phyloP scores from a whole-genome alignment of 2,113 vertebrate species.

The Calypte anna region DNA sequence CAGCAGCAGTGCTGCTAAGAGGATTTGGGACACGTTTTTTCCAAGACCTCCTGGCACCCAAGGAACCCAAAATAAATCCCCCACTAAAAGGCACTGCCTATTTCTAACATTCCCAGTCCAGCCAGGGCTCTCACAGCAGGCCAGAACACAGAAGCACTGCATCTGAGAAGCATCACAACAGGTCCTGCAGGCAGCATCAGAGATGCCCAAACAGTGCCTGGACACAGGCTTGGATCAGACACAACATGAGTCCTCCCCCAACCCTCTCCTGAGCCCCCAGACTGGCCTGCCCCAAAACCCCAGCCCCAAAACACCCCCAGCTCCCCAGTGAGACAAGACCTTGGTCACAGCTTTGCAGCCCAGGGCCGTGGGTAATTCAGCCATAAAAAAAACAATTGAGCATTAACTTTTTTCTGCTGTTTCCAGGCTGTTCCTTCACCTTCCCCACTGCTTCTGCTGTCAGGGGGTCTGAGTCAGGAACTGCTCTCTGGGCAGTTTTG shows the following conservation, averaged over 20 bases:
- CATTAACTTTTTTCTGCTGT: slow-evolving; percentile 24
- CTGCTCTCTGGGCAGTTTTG: slow-evolving; percentile 7
- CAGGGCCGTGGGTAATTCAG: background rate
- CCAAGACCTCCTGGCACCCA: background rate
- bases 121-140: background rate
- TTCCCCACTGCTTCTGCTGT: slow-evolving; percentile 17
- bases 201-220: background rate
- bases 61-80: background rate
- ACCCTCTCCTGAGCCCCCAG: background rate
- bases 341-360: background rate
- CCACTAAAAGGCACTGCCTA: background rate
- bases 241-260: background rate
- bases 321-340: rapidly evolving
- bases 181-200: background rate
- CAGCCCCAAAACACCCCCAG: background rate
- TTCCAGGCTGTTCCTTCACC: slow-evolving; percentile 41
- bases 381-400: background rate
- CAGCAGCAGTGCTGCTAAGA: background rate
- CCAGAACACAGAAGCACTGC: rapidly evolving
- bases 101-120: background rate
- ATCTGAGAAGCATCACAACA: background rate
- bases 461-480: background rate
- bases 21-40: background rate
- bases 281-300: background rate
- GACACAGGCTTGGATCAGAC: background rate